Evolutionary conservation across 2,888 invertebrate genomes (phyloP).

Genomic region (Drosophila ustulata): DNA sequence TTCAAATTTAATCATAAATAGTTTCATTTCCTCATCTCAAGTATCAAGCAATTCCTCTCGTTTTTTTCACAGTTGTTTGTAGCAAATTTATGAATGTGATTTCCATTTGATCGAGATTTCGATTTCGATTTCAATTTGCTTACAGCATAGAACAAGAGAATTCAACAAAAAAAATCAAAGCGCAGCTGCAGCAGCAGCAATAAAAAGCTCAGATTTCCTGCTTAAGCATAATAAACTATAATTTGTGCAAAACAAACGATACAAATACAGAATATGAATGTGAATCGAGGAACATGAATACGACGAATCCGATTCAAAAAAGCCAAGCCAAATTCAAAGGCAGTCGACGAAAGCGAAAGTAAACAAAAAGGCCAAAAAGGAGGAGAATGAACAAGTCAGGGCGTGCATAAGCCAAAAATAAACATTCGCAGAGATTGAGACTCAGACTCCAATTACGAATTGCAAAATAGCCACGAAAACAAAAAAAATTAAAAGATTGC

Average conservation of each 20-base stretch:
- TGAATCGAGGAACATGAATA: slow-evolving; percentile 7
- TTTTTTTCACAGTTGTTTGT: slow-evolving; percentile 8
- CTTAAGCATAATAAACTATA: slow-evolving; percentile 66
- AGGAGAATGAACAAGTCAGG: slow-evolving; percentile 13
- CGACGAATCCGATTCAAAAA: not conserved
- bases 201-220: slow-evolving; percentile 59
- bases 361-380: slow-evolving; percentile 51
- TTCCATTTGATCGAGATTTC: slow-evolving; percentile 7
- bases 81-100: slow-evolving; percentile 11
- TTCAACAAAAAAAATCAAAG: not conserved
- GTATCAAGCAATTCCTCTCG: not conserved
- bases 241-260: slow-evolving; percentile 47
- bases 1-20: slow-evolving; percentile 6
- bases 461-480: slow-evolving; percentile 49
- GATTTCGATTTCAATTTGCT: slow-evolving; percentile 39
- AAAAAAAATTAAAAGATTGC: slow-evolving; percentile 11
- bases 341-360: slow-evolving; percentile 61
- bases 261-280: slow-evolving; percentile 31
- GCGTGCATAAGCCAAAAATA: slow-evolving; percentile 62
- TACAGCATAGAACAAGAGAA: slow-evolving; percentile 28
- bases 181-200: slow-evolving; percentile 11
- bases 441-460: slow-evolving; percentile 65
- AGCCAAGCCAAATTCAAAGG: not conserved
- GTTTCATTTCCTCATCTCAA: slow-evolving; percentile 10
- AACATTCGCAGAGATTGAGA: slow-evolving; percentile 45